Evolutionary conservation across 2,888 invertebrate genomes (phyloP).

Genomic region (Noctua janthe): DNA sequence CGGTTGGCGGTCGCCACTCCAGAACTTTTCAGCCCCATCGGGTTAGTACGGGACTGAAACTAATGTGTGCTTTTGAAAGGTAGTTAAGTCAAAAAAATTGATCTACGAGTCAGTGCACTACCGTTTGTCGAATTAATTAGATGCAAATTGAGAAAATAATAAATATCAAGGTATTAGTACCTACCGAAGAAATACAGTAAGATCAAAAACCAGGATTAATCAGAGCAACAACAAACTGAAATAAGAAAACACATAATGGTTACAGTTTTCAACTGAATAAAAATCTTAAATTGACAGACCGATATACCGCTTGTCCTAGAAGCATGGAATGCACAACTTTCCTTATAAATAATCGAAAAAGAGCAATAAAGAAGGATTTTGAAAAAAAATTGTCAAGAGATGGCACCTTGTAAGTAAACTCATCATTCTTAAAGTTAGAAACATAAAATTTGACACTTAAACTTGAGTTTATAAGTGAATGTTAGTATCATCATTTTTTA

Average conservation of each 20-base stretch:
- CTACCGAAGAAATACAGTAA: background rate
- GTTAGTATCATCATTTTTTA: background rate
- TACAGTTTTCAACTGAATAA: background rate
- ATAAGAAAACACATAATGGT: background rate
- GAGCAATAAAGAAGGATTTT: background rate
- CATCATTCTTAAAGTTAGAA: background rate
- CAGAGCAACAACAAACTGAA: no score
- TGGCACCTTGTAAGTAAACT: background rate
- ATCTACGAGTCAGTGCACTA: background rate
- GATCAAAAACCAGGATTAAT: background rate
- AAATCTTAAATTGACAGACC: background rate
- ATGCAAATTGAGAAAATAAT: background rate
- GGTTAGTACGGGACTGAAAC: background rate
- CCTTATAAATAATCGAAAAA: background rate
- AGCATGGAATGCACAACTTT: background rate
- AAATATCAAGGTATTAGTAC: background rate
- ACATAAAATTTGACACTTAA: background rate
- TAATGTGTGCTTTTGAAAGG: background rate
- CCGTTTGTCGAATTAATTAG: background rate
- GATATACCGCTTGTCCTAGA: background rate
- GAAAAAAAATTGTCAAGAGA: background rate
- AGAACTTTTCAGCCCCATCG: no score
- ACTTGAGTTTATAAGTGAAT: background rate
- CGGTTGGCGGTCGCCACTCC: no score
- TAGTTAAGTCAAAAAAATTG: background rate